Base-by-base conservation (phyloP, 2,113 vertebrate genomes). In the Cryptomyrus ogoouensis region DNA sequence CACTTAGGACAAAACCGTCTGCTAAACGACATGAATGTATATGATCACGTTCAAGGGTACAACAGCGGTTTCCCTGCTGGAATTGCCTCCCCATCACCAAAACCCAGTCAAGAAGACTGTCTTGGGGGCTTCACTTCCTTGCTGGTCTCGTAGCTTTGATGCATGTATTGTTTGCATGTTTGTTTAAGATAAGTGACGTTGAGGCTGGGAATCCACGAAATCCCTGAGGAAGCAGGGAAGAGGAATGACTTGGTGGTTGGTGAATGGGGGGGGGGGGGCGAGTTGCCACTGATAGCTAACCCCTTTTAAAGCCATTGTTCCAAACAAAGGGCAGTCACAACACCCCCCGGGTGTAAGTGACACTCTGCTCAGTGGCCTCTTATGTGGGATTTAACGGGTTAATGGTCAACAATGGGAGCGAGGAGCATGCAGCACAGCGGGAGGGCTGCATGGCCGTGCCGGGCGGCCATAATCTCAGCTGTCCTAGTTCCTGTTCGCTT, bases 351-450 rank as follows among this genome's bases (percentile, higher is more conserved):
- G 90, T 84, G 70, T 91, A 84, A 46, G 86, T 93, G 92, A 91
- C 91, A 92, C 89, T 91, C 83, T 70, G 86, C 90, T 93, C 90
- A 93, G 89, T 92, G 91, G 91, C 44, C 90, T 91, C 91, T 91
- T 90, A 90, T 92, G 91, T 92, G 91, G 91, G 92, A 90, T 91
- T 93, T 93, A 93, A 93, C 74, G 91, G 93, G 93, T 93, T 93
- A 93, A 93, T 35, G 52, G 83, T 91, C 91, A 88, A 93, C 91
- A 93, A 92, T 91, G 91, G 91, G 91, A 88, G 27, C 89, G 74
- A 90, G 90, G 90, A 91, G 91, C 90, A 91, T 91, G 90, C 90
- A 90, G 85, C 92, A 52, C 91, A 90, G 91, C 86, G 77, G 92
- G 93, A n/a, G 66, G 4, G 13, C 47, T 17, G 24, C 89, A 80